A percentile compares a stretch with the other conserved stretches of the same genome.
phyloP scores from a whole-genome alignment of 2,888 invertebrate species.

The Panorpa germanica region DNA sequence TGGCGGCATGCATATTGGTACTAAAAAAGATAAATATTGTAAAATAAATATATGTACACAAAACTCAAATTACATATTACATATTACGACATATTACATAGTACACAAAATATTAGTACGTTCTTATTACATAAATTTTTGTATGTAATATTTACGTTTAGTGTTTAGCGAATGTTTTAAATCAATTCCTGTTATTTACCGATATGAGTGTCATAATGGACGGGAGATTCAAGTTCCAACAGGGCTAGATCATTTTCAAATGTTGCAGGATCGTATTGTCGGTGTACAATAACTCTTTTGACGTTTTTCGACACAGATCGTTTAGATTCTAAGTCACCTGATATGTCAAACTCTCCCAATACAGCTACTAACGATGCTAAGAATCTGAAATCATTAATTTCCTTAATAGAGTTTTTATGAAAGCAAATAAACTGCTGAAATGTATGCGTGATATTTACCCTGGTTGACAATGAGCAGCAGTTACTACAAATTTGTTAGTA shows the following conservation, averaged over 20 bases:
- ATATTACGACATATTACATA: too few species aligned
- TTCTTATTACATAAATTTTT: too few species aligned
- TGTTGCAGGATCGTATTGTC: constrained; percentile 75
- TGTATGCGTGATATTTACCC: constrained; percentile 36
- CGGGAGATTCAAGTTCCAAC: constrained; percentile 63
- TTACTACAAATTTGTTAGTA: constrained; percentile 68
- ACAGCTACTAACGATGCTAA: constrained; percentile 78
- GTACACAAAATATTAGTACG: too few species aligned
- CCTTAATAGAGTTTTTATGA: too few species aligned
- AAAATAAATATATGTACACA: too few species aligned
- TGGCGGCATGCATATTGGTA: constrained; percentile 80
- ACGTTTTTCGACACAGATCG: constrained; percentile 68
- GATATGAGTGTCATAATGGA: constrained; percentile 71
- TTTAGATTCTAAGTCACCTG: constrained; percentile 61
- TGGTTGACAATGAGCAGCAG: constrained; percentile 89
- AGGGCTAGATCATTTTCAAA: constrained; percentile 85
- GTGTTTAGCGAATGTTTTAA: too few species aligned
- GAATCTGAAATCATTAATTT: constrained; percentile 33
- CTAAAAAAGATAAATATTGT: constrained; percentile 25
- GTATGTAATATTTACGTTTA: too few species aligned
- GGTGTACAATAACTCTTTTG: constrained; percentile 69
- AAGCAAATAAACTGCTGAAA: neutral
- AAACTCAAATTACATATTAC: too few species aligned
- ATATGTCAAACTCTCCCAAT: constrained; percentile 80
- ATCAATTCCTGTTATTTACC: constrained; percentile 26